phyloP scores from a whole-genome alignment of 2,113 vertebrate species.

The Menidia beryllina region DNA sequence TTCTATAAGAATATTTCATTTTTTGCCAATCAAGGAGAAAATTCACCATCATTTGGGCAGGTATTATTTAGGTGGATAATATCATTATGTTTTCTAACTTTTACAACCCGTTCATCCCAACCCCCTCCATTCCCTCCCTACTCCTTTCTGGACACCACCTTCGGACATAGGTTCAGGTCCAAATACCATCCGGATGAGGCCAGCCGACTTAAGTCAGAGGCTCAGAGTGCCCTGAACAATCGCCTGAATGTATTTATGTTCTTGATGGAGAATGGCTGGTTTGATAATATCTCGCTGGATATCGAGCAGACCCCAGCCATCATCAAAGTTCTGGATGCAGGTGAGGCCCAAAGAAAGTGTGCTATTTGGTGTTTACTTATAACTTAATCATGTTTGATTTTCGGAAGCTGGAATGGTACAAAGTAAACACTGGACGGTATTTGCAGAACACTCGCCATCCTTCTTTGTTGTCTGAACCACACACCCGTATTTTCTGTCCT shows the following conservation, averaged over 20 bases:
- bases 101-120: slow-evolving; percentile 55
- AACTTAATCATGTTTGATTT: background rate
- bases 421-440: background rate
- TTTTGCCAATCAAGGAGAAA: background rate
- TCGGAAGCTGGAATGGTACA: background rate
- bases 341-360: slow-evolving; percentile 45
- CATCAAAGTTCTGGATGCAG: slow-evolving; percentile 91
- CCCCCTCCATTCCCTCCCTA: slow-evolving; percentile 49
- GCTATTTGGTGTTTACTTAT: background rate
- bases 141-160: slow-evolving; percentile 45
- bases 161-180: slow-evolving; percentile 88
- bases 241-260: slow-evolving; percentile 87
- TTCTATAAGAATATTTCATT: background rate
- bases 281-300: slow-evolving; percentile 88
- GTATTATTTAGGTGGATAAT: slow-evolving; percentile 13
- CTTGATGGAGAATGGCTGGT: slow-evolving; percentile 89
- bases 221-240: slow-evolving; percentile 86
- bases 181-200: slow-evolving; percentile 94
- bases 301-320: slow-evolving; percentile 89
- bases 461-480: background rate
- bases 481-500: background rate
- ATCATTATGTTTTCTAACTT: slow-evolving; percentile 60
- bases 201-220: slow-evolving; percentile 86
- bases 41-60: background rate
- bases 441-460: background rate